Conservation (phyloP, 2,888 invertebrate species). For the Muscina levida region DNA sequence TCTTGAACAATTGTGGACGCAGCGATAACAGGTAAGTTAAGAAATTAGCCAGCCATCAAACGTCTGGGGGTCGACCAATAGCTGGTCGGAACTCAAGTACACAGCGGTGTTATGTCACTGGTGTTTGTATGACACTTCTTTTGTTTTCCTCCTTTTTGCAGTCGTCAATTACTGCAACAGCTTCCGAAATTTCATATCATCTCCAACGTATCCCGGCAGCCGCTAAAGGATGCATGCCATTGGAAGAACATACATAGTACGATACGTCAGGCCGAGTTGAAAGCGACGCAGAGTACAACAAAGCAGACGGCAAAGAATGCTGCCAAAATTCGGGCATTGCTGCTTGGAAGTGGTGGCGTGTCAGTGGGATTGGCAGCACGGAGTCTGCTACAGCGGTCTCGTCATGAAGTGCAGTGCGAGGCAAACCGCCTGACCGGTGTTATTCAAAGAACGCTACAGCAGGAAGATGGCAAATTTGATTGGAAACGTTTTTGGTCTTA, state of each 20-base stretch:
- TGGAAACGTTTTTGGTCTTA: slow-evolving; percentile 88
- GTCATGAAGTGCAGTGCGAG: slow-evolving; percentile 73
- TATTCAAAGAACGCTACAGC: slow-evolving; percentile 75
- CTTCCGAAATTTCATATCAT: slow-evolving; percentile 44
- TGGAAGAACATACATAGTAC: slow-evolving; percentile 38
- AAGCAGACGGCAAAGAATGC: slow-evolving; percentile 28
- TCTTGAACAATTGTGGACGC: slow-evolving; percentile 39
- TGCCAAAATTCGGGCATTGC: slow-evolving; percentile 67
- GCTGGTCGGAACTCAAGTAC: not conserved
- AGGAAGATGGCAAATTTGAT: slow-evolving; percentile 85
- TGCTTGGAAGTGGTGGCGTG: slow-evolving; percentile 74
- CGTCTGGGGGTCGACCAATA: not conserved
- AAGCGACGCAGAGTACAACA: not conserved
- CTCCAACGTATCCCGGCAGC: not conserved
- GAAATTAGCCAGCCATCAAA: not conserved
- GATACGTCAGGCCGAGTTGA: slow-evolving; percentile 14
- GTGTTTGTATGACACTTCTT: not conserved
- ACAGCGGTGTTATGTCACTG: slow-evolving; percentile 53
- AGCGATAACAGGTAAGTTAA: slow-evolving; percentile 48
- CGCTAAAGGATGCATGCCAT: slow-evolving; percentile 28
- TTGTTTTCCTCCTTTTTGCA: slow-evolving; percentile 19
- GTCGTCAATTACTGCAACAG: slow-evolving; percentile 49
- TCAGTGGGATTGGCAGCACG: slow-evolving; percentile 72
- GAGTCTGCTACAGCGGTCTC: slow-evolving; percentile 67
- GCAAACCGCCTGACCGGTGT: slow-evolving; percentile 75